phyloP scores from a whole-genome alignment of 1,140 invertebrate species.

The Drosophila littoralis region DNA sequence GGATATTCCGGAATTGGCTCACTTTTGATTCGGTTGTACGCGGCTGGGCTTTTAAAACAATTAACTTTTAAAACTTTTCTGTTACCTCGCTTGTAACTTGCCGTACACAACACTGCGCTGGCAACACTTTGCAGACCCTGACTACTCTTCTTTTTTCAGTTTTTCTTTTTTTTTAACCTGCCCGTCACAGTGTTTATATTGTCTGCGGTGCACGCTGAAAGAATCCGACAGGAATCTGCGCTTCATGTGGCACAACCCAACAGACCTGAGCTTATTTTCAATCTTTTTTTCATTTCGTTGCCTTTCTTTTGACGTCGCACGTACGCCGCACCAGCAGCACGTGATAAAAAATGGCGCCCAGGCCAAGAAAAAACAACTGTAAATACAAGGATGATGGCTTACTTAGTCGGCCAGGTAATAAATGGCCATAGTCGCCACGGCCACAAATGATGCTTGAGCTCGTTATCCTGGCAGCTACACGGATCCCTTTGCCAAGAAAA shows the following conservation, averaged over 20 bases:
- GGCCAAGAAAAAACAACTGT: slow-evolving; percentile 67
- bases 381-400: slow-evolving; percentile 77
- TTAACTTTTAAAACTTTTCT: slow-evolving; percentile 61
- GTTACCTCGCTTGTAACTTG: slow-evolving; percentile 41
- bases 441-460: slow-evolving; percentile 46
- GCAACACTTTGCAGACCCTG: not conserved
- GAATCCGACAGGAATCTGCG: slow-evolving; percentile 65
- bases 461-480: slow-evolving; percentile 36
- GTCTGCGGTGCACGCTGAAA: slow-evolving; percentile 54
- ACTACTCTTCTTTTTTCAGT: slow-evolving; percentile 17
- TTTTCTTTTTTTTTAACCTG: slow-evolving; percentile 27
- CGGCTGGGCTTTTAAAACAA: slow-evolving; percentile 65
- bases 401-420: slow-evolving; percentile 72
- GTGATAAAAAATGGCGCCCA: slow-evolving; percentile 46
- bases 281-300: slow-evolving; percentile 33
- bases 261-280: slow-evolving; percentile 46
- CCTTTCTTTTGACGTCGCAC: slow-evolving; percentile 43
- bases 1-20: slow-evolving; percentile 19
- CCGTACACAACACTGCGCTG: slow-evolving; percentile 40
- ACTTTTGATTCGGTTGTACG: slow-evolving; percentile 39
- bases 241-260: slow-evolving; percentile 40
- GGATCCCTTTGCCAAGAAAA: slow-evolving; percentile 37
- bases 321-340: slow-evolving; percentile 46
- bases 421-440: slow-evolving; percentile 52
- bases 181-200: slow-evolving; percentile 52